Conservation (phyloP, 2,113 vertebrate species). For the Oenanthe oenanthe region DNA sequence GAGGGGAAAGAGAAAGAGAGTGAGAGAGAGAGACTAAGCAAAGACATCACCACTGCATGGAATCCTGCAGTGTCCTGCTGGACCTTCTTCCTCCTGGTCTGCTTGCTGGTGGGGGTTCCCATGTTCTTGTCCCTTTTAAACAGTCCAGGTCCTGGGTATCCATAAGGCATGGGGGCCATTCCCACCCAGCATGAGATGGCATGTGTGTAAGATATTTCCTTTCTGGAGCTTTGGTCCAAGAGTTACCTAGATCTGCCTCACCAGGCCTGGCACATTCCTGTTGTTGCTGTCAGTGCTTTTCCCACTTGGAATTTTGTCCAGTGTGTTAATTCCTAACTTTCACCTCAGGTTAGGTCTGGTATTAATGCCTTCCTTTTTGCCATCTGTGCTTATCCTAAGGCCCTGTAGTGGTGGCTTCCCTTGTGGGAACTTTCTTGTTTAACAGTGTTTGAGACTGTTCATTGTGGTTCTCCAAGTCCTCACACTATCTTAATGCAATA, state of each 20-base stretch:
- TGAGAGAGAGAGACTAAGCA: background rate
- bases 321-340: background rate
- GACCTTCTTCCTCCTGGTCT: background rate
- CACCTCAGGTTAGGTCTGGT: background rate
- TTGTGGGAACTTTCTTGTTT: background rate
- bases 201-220: background rate
- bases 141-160: background rate
- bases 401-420: background rate
- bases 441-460: background rate
- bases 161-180: background rate
- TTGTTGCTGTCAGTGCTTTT: background rate
- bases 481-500: background rate
- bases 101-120: background rate
- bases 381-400: background rate
- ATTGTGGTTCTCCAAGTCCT: background rate
- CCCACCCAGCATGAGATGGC: fast-evolving
- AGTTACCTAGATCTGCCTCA: background rate
- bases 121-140: background rate
- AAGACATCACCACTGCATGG: background rate
- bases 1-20: fast-evolving
- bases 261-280: background rate
- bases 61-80: background rate
- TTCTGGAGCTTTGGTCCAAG: background rate
- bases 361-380: background rate
- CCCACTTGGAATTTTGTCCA: background rate